Conservation (phyloP, 2,113 vertebrate species). For the Lepus americanus region DNA sequence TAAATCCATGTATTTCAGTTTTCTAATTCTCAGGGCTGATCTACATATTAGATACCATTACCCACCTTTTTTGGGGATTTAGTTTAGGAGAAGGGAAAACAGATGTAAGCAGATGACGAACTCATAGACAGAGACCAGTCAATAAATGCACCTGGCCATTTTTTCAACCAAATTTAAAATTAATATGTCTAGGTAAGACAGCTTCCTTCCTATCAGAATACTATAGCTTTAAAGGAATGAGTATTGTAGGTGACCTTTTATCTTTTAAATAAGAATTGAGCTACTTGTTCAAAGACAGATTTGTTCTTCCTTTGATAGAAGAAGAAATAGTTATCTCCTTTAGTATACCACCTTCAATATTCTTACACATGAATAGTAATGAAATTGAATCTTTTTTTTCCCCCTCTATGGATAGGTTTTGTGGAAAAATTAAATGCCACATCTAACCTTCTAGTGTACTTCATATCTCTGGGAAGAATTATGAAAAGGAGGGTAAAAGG, state of each 20-base stretch:
- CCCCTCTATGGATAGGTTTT: conserved; percentile 92
- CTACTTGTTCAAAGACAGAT: conserved; percentile 94
- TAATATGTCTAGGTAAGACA: conserved; percentile 88
- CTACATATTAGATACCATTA: conserved; percentile 70
- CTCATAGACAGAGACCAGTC: neutral
- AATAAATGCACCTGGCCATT: conserved; percentile 49
- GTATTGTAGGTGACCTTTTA: conserved; percentile 96
- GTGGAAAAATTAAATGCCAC: conserved; percentile 96
- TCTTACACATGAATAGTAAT: conserved; percentile 99
- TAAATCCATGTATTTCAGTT: conserved; percentile 80
- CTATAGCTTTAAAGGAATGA: conserved; percentile 90
- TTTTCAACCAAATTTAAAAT: conserved; percentile 84
- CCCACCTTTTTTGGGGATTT: conserved; percentile 66
- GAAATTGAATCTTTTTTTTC: conserved; percentile 97
- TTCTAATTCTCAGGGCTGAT: conserved; percentile 79
- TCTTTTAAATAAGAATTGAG: conserved; percentile 97
- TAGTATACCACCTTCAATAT: conserved; percentile 93
- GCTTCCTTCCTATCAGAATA: conserved; percentile 81
- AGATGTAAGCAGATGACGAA: conserved; percentile 81
- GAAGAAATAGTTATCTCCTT: conserved; percentile 95
- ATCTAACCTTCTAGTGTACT: conserved; percentile 99
- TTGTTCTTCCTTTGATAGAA: conserved; percentile 93
- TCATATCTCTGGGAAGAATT: conserved; percentile 99
- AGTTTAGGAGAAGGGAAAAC: conserved; percentile 64
- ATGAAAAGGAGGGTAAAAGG: conserved; percentile 99